Evolutionary conservation across 2,888 invertebrate species (phyloP).

Genomic region (Drosophila anomelani): DNA sequence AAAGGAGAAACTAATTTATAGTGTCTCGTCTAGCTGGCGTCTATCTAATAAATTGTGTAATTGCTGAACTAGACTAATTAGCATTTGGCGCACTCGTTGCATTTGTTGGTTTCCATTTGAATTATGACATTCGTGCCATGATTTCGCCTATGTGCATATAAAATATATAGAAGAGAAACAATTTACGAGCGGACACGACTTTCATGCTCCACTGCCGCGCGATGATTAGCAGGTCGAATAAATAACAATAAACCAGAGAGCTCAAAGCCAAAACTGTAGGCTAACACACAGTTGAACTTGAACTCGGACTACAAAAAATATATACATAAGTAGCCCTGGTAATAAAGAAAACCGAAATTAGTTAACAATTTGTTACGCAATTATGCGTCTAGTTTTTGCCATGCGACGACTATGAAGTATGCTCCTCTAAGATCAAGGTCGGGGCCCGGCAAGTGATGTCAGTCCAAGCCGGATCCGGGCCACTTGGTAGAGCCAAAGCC

Average conservation of each 20-base stretch:
- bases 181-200: conserved; percentile 77
- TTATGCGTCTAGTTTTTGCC: conserved; percentile 65
- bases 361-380: conserved; percentile 76
- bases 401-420: conserved; percentile 34
- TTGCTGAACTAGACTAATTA: conserved; percentile 71
- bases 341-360: conserved; percentile 57
- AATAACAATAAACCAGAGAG: conserved; percentile 38
- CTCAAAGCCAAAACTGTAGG: conserved; percentile 35
- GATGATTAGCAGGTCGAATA: conserved; percentile 59
- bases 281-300: conserved; percentile 67
- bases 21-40: conserved; percentile 56
- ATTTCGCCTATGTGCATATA: conserved; percentile 52
- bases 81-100: conserved; percentile 54
- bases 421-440: conserved; percentile 72
- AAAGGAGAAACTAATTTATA: conserved; percentile 45
- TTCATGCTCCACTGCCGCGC: conserved; percentile 73
- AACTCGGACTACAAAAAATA: conserved; percentile 50
- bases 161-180: conserved; percentile 44
- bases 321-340: conserved; percentile 7
- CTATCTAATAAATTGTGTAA: conserved; percentile 73
- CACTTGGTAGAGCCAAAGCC: conserved; percentile 1
- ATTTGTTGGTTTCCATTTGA: conserved; percentile 34
- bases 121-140: conserved; percentile 70
- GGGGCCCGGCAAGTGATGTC: conserved; percentile 59
- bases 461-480: conserved; percentile 42